These are phyloP conservation scores for Botia almorhae DNA, from an alignment of 2,797 vertebrate species.

Conservation along the genomic window DNA sequence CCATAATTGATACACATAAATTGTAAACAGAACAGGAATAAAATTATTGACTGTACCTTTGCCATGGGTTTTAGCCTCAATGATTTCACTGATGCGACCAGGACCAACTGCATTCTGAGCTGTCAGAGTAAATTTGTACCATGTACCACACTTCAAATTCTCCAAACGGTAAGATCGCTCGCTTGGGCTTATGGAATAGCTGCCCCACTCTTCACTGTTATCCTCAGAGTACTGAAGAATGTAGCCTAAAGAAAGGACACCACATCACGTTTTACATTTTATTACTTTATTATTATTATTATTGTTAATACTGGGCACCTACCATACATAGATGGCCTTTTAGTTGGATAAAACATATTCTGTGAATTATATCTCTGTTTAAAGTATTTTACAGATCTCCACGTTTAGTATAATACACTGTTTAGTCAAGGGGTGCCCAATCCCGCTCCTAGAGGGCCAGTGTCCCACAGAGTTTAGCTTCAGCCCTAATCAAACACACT, in stretches of 20 bases:
- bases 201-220: constrained; percentile 99
- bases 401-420: too few relatives aligned
- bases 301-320: not conserved
- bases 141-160: constrained; percentile 95
- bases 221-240: constrained; percentile 98
- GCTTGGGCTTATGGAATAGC: constrained; percentile 96
- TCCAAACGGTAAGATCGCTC: constrained; percentile 95
- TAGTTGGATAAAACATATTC: too few relatives aligned
- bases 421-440: too few relatives aligned
- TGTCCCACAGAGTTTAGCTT: too few relatives aligned
- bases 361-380: too few relatives aligned
- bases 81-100: constrained; percentile 98
- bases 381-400: too few relatives aligned
- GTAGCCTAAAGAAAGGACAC: constrained; percentile 82
- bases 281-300: not conserved
- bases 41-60: constrained; percentile 81
- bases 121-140: constrained; percentile 98
- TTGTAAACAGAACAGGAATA: not conserved
- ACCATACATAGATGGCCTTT: not conserved
- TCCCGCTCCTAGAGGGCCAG: too few relatives aligned
- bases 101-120: constrained; percentile 98
- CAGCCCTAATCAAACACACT: too few relatives aligned
- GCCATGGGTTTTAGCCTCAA: constrained; percentile 96
- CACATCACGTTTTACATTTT: not conserved
- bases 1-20: not conserved